Evolutionary conservation across 1,140 invertebrate genomes (phyloP).

Genomic region (Drosophila mayri): DNA sequence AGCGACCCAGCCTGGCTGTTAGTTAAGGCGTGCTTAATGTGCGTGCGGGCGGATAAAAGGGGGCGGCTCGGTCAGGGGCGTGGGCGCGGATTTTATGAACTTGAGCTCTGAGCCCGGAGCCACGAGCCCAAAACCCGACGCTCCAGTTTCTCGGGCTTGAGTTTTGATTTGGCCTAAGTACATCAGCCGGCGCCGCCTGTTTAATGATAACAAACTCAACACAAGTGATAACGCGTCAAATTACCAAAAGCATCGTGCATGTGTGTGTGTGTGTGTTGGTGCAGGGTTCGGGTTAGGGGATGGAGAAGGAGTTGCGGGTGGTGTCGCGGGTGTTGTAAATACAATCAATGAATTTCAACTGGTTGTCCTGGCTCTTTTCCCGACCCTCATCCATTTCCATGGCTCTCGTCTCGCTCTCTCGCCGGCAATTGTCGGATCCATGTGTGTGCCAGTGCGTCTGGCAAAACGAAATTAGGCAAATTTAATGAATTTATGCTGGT

Average conservation of each 20-base stretch:
- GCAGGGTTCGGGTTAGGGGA: neutral
- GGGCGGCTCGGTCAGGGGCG: conserved; percentile 13
- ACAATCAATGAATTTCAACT: conserved; percentile 83
- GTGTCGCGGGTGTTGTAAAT: conserved; percentile 73
- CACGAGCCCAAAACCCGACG: conserved; percentile 4
- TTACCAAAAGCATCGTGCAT: conserved; percentile 63
- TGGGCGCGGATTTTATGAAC: conserved; percentile 68
- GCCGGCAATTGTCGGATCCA: conserved; percentile 50
- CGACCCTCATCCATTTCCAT: conserved; percentile 47
- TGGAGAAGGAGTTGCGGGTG: neutral
- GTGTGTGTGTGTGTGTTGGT: neutral
- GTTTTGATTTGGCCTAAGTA: conserved; percentile 79
- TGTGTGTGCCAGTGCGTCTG: conserved; percentile 48
- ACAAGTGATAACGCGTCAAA: conserved; percentile 83
- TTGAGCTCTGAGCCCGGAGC: conserved; percentile 39
- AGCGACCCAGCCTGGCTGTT: conserved; percentile 66
- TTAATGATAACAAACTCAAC: conserved; percentile 84
- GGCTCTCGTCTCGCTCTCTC: conserved; percentile 8
- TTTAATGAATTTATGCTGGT: conserved; percentile 84
- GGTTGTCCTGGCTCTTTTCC: conserved; percentile 63
- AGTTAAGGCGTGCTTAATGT: conserved; percentile 73
- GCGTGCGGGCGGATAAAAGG: conserved; percentile 45
- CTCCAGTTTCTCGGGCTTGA: conserved; percentile 38
- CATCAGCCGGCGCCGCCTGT: conserved; percentile 66
- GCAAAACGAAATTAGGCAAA: conserved; percentile 80